Evolutionary conservation across 1,140 invertebrate genomes (phyloP).

Genomic region (Drosophila rufa): DNA sequence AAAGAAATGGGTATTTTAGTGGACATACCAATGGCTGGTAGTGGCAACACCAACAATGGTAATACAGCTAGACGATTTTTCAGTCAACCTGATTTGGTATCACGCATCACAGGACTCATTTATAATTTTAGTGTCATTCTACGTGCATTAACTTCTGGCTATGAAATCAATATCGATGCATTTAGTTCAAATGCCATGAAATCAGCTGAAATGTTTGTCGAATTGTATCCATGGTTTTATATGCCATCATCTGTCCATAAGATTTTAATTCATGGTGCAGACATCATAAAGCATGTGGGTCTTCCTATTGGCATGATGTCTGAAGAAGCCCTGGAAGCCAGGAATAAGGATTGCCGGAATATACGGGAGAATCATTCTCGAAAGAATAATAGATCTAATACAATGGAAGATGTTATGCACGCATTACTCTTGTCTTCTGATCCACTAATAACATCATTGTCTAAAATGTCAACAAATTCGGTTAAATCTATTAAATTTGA

Average conservation of each 20-base stretch:
- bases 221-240: slow-evolving; percentile 6
- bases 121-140: slow-evolving; percentile 10
- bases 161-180: slow-evolving; percentile 1
- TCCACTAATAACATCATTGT: background rate
- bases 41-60: slow-evolving; percentile 28
- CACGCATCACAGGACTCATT: slow-evolving; percentile 1
- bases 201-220: slow-evolving; percentile 1
- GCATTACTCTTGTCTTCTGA: too few relatives aligned
- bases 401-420: slow-evolving; percentile 14
- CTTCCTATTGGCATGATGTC: slow-evolving; percentile 17
- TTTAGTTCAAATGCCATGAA: slow-evolving; percentile 7
- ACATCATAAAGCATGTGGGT: too few relatives aligned
- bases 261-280: slow-evolving; percentile 12
- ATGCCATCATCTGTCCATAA: slow-evolving; percentile 8
- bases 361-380: slow-evolving; percentile 4
- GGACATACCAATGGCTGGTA: slow-evolving; percentile 25
- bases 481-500: background rate
- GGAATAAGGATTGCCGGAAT: slow-evolving; percentile 9
- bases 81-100: slow-evolving; percentile 2
- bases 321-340: slow-evolving; percentile 9
- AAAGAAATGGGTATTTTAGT: slow-evolving; percentile 9
- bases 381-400: slow-evolving; percentile 14
- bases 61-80: slow-evolving; percentile 25
- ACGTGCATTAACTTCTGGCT: background rate
- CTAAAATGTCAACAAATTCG: background rate